phyloP scores from a whole-genome alignment of 2,888 invertebrate genomes.

The Tipula helvola region DNA sequence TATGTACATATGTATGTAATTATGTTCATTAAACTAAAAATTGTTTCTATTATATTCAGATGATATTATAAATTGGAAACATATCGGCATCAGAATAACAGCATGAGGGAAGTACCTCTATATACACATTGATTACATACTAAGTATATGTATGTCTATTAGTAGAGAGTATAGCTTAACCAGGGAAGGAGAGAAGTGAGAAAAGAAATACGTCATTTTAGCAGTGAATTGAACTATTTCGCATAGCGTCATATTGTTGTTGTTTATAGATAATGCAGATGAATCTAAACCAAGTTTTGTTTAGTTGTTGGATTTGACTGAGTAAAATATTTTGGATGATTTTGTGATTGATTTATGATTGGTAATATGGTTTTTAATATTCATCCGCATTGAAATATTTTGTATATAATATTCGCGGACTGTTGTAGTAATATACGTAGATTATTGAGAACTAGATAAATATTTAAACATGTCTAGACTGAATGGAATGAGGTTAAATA shows the following conservation, averaged over 20 bases:
- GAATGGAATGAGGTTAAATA: no score
- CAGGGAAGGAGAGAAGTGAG: neutral
- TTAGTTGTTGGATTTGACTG: neutral
- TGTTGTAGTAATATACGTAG: neutral
- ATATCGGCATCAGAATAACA: neutral
- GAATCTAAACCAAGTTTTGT: neutral
- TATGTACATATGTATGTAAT: neutral
- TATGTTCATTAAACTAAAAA: neutral
- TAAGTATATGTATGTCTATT: neutral
- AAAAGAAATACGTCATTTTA: neutral
- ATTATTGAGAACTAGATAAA: neutral
- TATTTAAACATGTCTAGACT: neutral
- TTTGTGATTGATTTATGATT: neutral
- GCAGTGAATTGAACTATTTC: neutral
- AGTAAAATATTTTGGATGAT: neutral
- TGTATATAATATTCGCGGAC: neutral
- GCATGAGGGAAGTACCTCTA: neutral
- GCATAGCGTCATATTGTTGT: neutral
- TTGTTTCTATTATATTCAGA: neutral
- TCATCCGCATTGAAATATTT: neutral
- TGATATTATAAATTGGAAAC: neutral
- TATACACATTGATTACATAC: neutral
- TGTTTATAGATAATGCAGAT: neutral
- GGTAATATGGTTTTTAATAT: neutral
- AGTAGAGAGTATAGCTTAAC: neutral